These are phyloP conservation scores for Syngnathus floridae DNA, from an alignment of 2,113 vertebrate species.

Conservation along the genomic window DNA sequence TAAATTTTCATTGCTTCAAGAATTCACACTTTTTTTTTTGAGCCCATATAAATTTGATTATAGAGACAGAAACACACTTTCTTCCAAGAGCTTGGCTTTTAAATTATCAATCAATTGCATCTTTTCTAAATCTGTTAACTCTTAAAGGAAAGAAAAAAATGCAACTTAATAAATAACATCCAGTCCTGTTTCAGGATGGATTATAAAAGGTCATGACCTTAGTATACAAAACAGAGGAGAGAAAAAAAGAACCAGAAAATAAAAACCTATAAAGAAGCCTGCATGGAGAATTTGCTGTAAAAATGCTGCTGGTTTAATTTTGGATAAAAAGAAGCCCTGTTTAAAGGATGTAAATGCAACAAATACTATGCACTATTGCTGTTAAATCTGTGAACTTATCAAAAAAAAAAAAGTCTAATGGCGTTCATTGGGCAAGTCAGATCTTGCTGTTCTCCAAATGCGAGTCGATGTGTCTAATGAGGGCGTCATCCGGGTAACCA, in stretches of 20 bases:
- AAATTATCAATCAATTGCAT: neutral
- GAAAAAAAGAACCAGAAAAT: neutral
- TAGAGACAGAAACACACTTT: neutral
- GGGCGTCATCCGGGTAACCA: constrained; percentile 85
- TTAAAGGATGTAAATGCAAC: neutral
- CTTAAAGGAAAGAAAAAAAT: neutral
- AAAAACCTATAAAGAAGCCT: neutral
- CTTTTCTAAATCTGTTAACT: neutral
- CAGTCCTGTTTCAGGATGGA: no score
- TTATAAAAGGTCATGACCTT: neutral
- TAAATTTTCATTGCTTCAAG: neutral
- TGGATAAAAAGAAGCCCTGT: neutral
- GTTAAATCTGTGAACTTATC: neutral
- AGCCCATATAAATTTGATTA: neutral
- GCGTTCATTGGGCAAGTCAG: constrained; percentile 48
- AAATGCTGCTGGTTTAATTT: constrained; percentile 11
- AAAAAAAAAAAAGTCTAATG: neutral
- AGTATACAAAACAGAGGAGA: neutral
- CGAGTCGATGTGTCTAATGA: constrained; percentile 92
- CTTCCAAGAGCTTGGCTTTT: neutral
- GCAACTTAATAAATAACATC: neutral
- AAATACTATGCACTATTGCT: neutral
- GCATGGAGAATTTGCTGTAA: neutral
- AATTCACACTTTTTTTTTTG: neutral
- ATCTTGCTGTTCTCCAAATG: constrained; percentile 96